A percentile compares a stretch with the other conserved stretches of the same genome.
phyloP scores from a whole-genome alignment of 2,113 vertebrate genomes.

The Zingel zingel region DNA sequence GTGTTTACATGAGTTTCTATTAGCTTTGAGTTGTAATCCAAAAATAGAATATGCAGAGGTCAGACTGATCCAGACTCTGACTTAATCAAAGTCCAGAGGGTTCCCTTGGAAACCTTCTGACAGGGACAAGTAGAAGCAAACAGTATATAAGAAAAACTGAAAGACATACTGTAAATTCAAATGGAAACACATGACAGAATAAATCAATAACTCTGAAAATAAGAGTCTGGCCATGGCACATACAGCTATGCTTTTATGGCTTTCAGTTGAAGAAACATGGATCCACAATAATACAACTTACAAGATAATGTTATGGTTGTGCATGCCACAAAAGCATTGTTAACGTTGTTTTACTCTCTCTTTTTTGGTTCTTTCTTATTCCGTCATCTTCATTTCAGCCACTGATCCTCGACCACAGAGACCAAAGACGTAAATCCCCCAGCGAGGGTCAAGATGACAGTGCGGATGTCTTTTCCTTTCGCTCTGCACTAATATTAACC shows the following conservation, averaged over 20 bases:
- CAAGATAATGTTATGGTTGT: background rate
- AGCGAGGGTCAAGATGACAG: conserved; percentile 20
- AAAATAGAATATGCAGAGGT: conserved; percentile 41
- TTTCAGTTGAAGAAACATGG: background rate
- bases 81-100: conserved; percentile 42
- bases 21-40: conserved; percentile 9
- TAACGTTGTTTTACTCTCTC: background rate
- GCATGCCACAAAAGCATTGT: background rate
- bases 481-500: background rate
- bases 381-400: conserved; percentile 3
- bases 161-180: background rate
- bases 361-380: background rate
- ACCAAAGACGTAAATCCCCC: background rate
- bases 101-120: conserved; percentile 68
- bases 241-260: background rate
- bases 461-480: background rate
- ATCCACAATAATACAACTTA: background rate
- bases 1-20: background rate
- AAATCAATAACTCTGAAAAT: background rate
- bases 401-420: background rate
- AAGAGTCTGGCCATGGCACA: background rate
- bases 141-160: background rate
- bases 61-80: conserved; percentile 20
- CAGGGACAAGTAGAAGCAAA: background rate
- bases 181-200: background rate